Conservation (phyloP, 2,888 invertebrate genomes). For the Metopia argyrocephala region DNA sequence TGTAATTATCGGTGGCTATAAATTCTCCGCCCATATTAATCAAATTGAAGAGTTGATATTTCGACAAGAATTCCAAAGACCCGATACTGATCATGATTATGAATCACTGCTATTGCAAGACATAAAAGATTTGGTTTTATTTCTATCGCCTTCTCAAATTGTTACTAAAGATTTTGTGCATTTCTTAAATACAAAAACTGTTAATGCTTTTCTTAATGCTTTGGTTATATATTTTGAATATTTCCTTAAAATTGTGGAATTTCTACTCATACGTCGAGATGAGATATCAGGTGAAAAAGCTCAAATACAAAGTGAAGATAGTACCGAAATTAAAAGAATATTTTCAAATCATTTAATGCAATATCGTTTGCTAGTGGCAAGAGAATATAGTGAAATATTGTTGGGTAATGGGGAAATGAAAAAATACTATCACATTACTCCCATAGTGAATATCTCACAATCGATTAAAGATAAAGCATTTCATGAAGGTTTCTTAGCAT, state of each 20-base stretch:
- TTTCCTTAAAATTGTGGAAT: constrained; percentile 76
- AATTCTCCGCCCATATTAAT: constrained; percentile 71
- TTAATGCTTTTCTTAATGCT: constrained; percentile 73
- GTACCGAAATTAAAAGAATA: constrained; percentile 72
- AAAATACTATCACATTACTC: constrained; percentile 72
- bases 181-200: constrained; percentile 73
- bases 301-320: constrained; percentile 73
- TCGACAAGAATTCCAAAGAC: constrained; percentile 71
- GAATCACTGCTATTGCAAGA: constrained; percentile 74
- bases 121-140: constrained; percentile 75
- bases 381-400: constrained; percentile 75
- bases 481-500: constrained; percentile 74
- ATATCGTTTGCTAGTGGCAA: constrained; percentile 74
- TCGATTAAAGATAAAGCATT: constrained; percentile 71
- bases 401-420: constrained; percentile 72
- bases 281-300: constrained; percentile 71
- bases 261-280: constrained; percentile 74
- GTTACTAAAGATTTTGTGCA: constrained; percentile 70
- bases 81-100: constrained; percentile 68
- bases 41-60: constrained; percentile 75
- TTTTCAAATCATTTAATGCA: constrained; percentile 73
- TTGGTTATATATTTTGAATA: constrained; percentile 77
- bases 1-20: constrained; percentile 69
- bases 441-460: constrained; percentile 71
- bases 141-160: constrained; percentile 72